Base-by-base conservation (phyloP, 2,888 invertebrate species). In the Alviniconcha strummeri region DNA sequence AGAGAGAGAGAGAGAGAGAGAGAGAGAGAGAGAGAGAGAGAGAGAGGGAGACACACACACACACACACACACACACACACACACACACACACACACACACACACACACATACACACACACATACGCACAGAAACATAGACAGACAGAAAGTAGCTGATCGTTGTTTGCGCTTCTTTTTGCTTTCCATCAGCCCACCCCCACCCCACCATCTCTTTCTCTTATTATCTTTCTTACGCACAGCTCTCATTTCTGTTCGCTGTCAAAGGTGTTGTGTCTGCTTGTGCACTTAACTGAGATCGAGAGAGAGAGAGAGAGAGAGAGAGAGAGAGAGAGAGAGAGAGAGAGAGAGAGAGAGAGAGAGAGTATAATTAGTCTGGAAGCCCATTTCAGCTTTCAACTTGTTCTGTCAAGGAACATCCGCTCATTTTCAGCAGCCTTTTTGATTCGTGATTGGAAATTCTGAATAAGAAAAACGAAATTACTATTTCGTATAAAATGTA, bases 251-350 rank as follows among this genome's bases (percentile, higher is more conserved):
- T 71, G 17, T 17, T 56, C 71, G 54, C 13, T n/a, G 13, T 67
- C 67, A 36, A 15, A 74, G 72, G 15, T 36, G 36, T 4, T 64
- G 9, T 15, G 11, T 64, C 15, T 64, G 11, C 64, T 64, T 64
- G 9, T 15, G 1, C 15, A 64, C 64, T 64, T 67, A 13, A n/a
- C 15, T n/a, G n/a, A n/a, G 67, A 13, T 67, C 4, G 13, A 67
- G 9, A 17, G 15, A 67, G 4, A 7, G 67, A 9, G 67, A 67
- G 67, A 67, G 67, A 67, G 67, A 67, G 67, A 67, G 67, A 67
- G 67, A 67, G 67, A 67, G 67, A 67, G 67, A 67, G 67, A 67
- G 67, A 67, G 67, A 67, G 67, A 67, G 67, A 67, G 67, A 67
- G 67, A 67, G 67, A 67, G 67, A 67, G 67, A 67, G 67, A 67